Evolutionary conservation across 2,797 vertebrate species (phyloP), one percentile per base, ranked within the genome.

Genomic region (Tympanoctomys barrerae): DNA sequence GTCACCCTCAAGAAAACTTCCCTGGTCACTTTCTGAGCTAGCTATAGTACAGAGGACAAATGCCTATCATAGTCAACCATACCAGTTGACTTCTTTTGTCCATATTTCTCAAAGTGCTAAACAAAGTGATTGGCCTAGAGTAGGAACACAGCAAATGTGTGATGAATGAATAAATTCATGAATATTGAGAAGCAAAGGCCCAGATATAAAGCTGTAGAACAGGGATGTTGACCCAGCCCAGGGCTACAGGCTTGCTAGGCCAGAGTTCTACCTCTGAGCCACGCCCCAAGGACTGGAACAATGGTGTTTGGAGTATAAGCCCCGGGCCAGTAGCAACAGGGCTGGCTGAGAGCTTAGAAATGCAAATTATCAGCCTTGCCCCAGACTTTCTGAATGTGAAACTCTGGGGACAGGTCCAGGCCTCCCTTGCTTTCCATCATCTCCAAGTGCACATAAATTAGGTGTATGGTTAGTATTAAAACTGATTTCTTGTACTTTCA

Each of bases 101-200:
- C 75, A 21, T 59, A 54, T 80, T 85, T 39, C 78, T 95, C 54
- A 62, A 95, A 94, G 82, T 31, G 36, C 46, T 68, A 75, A 83
- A 83, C 39, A 87, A 95, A 93, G 79, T 66, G 28, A 33, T 94
- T 78, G 57, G 9, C 46, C 46, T 39, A 64, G 70, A 78, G 31
- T 75, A 95, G 57, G 79, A 93, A 68, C 86, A 90, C 54, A 83
- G 31, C 24, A 77, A 82, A 71, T 83, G n/a, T 68, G 19, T 73
- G 28, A 82, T 88, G 36, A 91, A 36, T 80, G 80, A 87, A 59
- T 75, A 64, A 88, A 59, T 86, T 22, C 57, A 59, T 83, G 52
- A 82, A 90, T 62, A 87, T 9, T 64, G 71, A 93, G n/a, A 52
- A 95, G 19, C 11, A 22, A 85, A 75, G 61, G 21, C 31, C 4